Conservation (phyloP, 2,113 vertebrate genomes). For the Saccopteryx leptura region DNA sequence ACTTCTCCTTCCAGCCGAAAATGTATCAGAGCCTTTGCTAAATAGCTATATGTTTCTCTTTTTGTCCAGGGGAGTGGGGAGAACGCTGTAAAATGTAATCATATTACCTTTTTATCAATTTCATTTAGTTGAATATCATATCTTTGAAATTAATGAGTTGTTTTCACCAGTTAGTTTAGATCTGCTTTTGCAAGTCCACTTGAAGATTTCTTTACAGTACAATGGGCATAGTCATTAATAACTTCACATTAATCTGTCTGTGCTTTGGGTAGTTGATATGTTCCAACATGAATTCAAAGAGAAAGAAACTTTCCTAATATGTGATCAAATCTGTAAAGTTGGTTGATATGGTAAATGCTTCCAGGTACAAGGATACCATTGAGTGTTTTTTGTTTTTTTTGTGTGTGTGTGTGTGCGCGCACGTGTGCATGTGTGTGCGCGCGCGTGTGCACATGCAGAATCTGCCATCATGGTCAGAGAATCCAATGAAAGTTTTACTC, state of each 20-base stretch:
- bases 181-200: constrained; percentile 94
- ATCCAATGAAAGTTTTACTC: constrained; percentile 92
- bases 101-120: constrained; percentile 87
- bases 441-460: constrained; percentile 86
- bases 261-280: constrained; percentile 93
- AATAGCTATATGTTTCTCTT: constrained; percentile 92
- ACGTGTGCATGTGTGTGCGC: no score
- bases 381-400: constrained; percentile 90
- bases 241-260: constrained; percentile 93
- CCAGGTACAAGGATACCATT: constrained; percentile 90
- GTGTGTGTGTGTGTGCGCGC: no score
- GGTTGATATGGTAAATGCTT: constrained; percentile 94
- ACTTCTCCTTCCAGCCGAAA: constrained; percentile 92
- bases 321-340: constrained; percentile 95
- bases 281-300: constrained; percentile 94
- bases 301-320: constrained; percentile 97
- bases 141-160: constrained; percentile 92
- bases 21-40: constrained; percentile 94
- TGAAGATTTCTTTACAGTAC: constrained; percentile 95
- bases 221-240: constrained; percentile 94
- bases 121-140: constrained; percentile 85
- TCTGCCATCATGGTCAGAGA: constrained; percentile 94
- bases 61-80: constrained; percentile 84
- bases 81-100: constrained; percentile 93
- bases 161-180: constrained; percentile 92